phyloP scores from a whole-genome alignment of 2,113 vertebrate species.

The Euleptes europaea region DNA sequence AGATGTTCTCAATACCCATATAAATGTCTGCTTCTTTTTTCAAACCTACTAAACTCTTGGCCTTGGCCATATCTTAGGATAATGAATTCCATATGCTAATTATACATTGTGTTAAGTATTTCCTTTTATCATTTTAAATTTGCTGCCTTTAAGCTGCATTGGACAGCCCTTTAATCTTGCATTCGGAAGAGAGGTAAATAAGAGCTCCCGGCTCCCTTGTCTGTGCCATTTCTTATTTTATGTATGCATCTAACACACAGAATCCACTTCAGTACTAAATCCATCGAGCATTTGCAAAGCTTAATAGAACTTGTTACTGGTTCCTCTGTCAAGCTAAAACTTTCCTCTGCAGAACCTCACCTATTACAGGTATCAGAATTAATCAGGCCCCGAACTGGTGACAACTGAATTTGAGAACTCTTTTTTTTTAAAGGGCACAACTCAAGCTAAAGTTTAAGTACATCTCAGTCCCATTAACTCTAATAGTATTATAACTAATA shows the following conservation, averaged over 20 bases:
- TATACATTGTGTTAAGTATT: constrained; percentile 44
- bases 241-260: not conserved
- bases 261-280: constrained; percentile 10
- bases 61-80: constrained; percentile 48
- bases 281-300: not conserved
- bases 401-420: not conserved
- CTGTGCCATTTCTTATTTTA: constrained; percentile 15
- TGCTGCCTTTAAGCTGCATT: constrained; percentile 14
- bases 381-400: not conserved
- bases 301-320: not conserved
- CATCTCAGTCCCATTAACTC: not conserved
- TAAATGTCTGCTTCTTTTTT: constrained; percentile 65
- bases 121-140: constrained; percentile 54
- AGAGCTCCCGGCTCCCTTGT: constrained; percentile 21
- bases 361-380: not conserved
- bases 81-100: constrained; percentile 64
- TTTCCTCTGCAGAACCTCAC: not conserved
- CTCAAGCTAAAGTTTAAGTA: not conserved
- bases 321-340: not conserved
- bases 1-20: constrained; percentile 55
- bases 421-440: not conserved
- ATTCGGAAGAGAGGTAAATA: constrained; percentile 8
- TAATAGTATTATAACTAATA: not conserved
- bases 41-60: constrained; percentile 62
- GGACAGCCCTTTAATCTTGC: constrained; percentile 35